Evolutionary conservation across 2,113 vertebrate genomes (phyloP).

Genomic region (Menidia beryllina): DNA sequence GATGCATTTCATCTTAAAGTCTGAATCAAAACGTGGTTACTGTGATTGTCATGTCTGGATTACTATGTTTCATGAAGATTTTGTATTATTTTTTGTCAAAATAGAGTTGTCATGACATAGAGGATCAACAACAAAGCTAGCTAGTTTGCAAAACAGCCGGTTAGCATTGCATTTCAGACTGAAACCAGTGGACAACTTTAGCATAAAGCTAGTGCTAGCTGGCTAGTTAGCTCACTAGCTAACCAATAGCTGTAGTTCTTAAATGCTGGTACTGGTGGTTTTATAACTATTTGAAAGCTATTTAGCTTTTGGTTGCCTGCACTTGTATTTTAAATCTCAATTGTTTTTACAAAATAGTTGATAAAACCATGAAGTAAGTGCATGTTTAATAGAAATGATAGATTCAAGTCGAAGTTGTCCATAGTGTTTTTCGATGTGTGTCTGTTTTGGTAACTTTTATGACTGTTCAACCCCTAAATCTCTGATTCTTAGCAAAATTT

Average conservation of each 20-base stretch:
- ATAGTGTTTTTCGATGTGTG: neutral
- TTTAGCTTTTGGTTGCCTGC: neutral
- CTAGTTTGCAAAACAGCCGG: neutral
- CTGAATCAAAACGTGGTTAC: conserved; percentile 42
- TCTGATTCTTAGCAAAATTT: neutral
- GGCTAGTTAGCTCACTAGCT: neutral
- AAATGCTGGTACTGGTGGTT: neutral
- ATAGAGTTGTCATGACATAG: neutral
- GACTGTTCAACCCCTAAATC: neutral
- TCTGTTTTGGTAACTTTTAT: conserved; percentile 3
- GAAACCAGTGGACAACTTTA: neutral
- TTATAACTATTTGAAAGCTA: neutral
- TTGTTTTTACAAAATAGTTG: neutral
- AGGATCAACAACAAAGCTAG: neutral
- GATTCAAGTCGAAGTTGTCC: neutral
- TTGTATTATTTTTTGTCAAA: conserved; percentile 1
- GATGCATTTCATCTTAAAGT: conserved; percentile 30
- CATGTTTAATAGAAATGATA: neutral
- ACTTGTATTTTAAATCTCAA: conserved; percentile 9
- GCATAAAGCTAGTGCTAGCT: conserved; percentile 16
- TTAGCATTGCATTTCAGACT: conserved; percentile 8
- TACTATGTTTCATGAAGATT: neutral
- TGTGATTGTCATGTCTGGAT: conserved; percentile 15
- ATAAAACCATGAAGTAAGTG: conserved; percentile 2
- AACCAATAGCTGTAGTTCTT: neutral